A percentile compares a stretch with the other conserved stretches of the same genome.
Conservation (phyloP, 1,140 invertebrate genomes). For the Drosophila insularis region DNA sequence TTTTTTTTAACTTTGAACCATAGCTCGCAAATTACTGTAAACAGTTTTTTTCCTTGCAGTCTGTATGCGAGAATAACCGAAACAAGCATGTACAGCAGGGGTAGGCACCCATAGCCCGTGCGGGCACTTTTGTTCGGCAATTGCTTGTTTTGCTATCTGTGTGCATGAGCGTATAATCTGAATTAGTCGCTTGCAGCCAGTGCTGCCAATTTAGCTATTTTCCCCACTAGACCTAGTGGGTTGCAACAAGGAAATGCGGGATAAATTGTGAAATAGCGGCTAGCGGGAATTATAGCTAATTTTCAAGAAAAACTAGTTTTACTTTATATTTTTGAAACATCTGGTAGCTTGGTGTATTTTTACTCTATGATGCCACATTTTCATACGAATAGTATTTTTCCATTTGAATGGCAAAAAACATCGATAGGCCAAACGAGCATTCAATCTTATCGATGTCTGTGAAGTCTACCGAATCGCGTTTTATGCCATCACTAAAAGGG, state of each 20-base stretch:
- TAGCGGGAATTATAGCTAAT: constrained; percentile 3
- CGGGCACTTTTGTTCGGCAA: too few relatives aligned
- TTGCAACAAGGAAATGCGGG: neutral
- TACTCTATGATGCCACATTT: neutral
- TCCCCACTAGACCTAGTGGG: neutral
- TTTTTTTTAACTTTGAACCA: too few relatives aligned
- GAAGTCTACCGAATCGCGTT: neutral
- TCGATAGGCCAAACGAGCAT: constrained; percentile 7
- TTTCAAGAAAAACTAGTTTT: neutral
- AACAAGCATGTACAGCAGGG: neutral
- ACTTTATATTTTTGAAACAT: neutral
- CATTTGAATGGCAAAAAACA: constrained; percentile 15
- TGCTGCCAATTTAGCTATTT: neutral
- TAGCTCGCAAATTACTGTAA: neutral
- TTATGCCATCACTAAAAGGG: neutral
- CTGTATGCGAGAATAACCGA: neutral
- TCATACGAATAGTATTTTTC: neutral
- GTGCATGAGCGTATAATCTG: too few relatives aligned
- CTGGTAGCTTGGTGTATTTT: neutral
- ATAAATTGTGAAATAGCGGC: neutral
- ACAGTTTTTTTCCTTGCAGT: neutral
- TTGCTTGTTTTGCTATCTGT: too few relatives aligned
- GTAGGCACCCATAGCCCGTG: too few relatives aligned
- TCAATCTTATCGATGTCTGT: constrained; percentile 1
- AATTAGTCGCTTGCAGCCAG: too few relatives aligned